Base-by-base conservation (phyloP, 2,113 vertebrate genomes). In the Balaeniceps rex region DNA sequence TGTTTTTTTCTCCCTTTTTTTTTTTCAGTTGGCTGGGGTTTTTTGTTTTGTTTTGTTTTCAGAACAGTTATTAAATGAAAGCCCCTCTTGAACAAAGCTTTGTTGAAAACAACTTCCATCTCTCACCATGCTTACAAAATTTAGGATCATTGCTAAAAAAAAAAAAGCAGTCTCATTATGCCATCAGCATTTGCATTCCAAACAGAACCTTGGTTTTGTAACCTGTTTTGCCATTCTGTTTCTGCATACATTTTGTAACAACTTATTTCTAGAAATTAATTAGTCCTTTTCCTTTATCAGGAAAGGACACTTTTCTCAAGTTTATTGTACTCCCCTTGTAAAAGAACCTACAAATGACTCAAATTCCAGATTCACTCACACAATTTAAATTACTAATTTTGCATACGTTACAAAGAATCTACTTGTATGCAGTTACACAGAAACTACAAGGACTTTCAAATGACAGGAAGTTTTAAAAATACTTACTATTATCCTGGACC, bases 401-500 rank as follows among this genome's bases (percentile, higher is more conserved):
- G 22, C 3, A 2, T 7, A 26, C 1, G 1, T 69, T 52, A 33
- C 44, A 52, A 60, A 64, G 49, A 5, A 83, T 4, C 10, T 9
- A 34, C 25, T 68, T 47, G 12, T 29, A 90, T 6, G 18, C 11
- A 55, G 6, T 18, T 58, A 82, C 11, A 78, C 9, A 77, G 44
- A 54, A 68, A 31, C 12, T 34, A 75, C 19, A 49, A 57, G 7
- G 28, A n/a, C 19, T 65, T 80, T n/a, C 10, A 76, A 70, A 7
- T 2, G 4, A 60, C 47, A 85, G 12, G 10, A 88, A 79, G n/a
- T 19, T 82, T 76, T 38, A 47, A 19, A 75, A 88, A 89, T n/a
- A 97, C 98, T 98, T 84, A 98, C 98, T 95, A 13, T 96, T 97
- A 83, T 96, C 98, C 74, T 97, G 98, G 79, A 95, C 54, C 92